Conservation (phyloP, 1,140 invertebrate genomes). For the Leptinotarsa texana region DNA sequence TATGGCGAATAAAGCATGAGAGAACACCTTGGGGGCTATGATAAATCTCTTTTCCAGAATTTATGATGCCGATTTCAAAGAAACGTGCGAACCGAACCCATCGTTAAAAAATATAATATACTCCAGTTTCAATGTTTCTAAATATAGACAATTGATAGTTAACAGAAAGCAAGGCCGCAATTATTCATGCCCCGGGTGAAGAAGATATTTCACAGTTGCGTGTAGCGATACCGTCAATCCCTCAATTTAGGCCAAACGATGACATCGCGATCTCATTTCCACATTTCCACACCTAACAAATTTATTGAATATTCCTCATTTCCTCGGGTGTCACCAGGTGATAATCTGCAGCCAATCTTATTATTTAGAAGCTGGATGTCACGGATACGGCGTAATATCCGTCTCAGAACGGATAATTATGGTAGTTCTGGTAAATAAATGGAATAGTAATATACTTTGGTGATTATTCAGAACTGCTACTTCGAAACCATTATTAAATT, state of each 20-base stretch:
- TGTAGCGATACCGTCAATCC: background rate
- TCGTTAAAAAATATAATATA: too few relatives aligned
- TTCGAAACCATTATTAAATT: background rate
- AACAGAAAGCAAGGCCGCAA: too few relatives aligned
- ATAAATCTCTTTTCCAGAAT: too few relatives aligned
- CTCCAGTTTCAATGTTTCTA: too few relatives aligned
- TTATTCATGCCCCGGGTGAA: background rate
- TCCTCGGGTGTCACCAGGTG: slow-evolving; percentile 1
- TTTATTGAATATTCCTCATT: slow-evolving; percentile 8
- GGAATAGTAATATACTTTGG: background rate
- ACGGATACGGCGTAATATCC: slow-evolving; percentile 5
- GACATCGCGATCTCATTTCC: background rate
- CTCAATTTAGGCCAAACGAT: background rate
- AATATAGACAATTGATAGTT: too few relatives aligned
- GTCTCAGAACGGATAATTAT: background rate
- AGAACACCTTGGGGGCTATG: too few relatives aligned
- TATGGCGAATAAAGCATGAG: too few relatives aligned
- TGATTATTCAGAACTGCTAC: background rate
- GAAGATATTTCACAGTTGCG: background rate
- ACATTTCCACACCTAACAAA: slow-evolving; percentile 5
- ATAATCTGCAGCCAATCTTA: slow-evolving; percentile 6
- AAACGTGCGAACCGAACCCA: too few relatives aligned
- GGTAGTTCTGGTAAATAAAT: slow-evolving; percentile 1
- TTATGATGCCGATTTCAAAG: too few relatives aligned
- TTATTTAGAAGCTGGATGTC: slow-evolving; percentile 8